Percentiles rank a stretch among this genome's conserved stretches.
Evolutionary conservation across 2,797 vertebrate species (phyloP).

Genomic region (Calcarius lapponicus): DNA sequence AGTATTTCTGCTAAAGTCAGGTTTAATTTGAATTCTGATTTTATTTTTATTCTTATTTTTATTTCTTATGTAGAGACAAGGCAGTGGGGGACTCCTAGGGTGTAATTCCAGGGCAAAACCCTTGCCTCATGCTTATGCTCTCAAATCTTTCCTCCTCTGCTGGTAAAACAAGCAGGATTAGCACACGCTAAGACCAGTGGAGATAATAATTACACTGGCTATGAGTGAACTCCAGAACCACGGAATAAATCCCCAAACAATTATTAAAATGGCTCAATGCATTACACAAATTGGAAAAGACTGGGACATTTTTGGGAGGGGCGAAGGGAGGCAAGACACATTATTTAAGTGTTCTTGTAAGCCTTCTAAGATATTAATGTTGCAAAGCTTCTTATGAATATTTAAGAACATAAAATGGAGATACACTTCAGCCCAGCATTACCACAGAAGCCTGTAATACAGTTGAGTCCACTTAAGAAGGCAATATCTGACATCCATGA

Average conservation of each 20-base stretch:
- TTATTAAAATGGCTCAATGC: constrained; percentile 89
- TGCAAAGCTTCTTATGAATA: constrained; percentile 99
- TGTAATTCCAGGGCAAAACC: constrained; percentile 56
- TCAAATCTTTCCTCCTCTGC: constrained; percentile 69
- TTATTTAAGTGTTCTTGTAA: constrained; percentile 99
- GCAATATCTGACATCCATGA: constrained; percentile 73
- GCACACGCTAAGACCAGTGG: constrained; percentile 60
- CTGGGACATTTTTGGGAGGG: constrained; percentile 73
- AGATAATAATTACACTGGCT: constrained; percentile 81
- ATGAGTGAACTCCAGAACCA: constrained; percentile 72
- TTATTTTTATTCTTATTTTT: not conserved
- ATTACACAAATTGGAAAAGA: constrained; percentile 95
- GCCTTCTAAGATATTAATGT: constrained; percentile 99
- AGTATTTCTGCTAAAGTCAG: not conserved
- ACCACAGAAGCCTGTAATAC: constrained; percentile 80
- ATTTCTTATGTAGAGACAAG: not conserved
- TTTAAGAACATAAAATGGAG: constrained; percentile 98
- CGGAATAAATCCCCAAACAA: constrained; percentile 82
- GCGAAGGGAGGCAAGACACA: constrained; percentile 77
- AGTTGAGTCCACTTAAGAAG: constrained; percentile 81
- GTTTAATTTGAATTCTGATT: not conserved
- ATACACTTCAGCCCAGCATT: constrained; percentile 78
- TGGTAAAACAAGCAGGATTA: constrained; percentile 79
- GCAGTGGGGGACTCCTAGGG: not conserved
- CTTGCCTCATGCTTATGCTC: constrained; percentile 16